Conservation (phyloP, 2,797 vertebrate species). For the Peromyscus aztecus region DNA sequence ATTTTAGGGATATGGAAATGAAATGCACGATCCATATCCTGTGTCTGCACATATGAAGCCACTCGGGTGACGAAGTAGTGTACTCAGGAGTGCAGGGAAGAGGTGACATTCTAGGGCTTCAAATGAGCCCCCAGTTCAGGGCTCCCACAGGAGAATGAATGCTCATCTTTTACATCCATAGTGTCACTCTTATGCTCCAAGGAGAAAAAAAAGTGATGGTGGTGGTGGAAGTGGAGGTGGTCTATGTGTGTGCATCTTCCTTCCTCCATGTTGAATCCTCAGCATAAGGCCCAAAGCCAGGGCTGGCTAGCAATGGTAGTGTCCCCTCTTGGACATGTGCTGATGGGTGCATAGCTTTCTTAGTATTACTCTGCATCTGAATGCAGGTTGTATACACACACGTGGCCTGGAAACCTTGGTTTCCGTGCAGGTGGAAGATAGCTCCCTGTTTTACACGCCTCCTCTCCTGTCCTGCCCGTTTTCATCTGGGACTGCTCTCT, state of each 20-base stretch:
- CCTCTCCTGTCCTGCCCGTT: background rate
- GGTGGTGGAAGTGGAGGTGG: background rate
- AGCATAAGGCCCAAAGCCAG: background rate
- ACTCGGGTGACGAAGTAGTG: background rate
- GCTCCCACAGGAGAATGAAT: background rate
- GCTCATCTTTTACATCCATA: background rate
- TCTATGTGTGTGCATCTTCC: background rate
- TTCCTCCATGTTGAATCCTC: background rate
- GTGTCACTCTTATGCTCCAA: background rate
- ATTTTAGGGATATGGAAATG: background rate
- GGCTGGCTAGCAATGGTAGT: background rate
- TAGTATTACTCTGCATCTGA: background rate
- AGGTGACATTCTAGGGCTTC: no score
- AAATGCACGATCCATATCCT: background rate
- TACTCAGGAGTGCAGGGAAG: background rate
- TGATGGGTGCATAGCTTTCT: background rate
- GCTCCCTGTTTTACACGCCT: background rate
- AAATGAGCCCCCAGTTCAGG: background rate
- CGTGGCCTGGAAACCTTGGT: background rate
- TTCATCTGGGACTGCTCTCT: background rate
- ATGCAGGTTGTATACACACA: background rate
- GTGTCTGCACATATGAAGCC: background rate
- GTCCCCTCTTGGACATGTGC: background rate
- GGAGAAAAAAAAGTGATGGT: background rate
- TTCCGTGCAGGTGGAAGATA: background rate